Base-by-base conservation (phyloP, 2,113 vertebrate genomes). In the Sinocyclocheilus grahami region DNA sequence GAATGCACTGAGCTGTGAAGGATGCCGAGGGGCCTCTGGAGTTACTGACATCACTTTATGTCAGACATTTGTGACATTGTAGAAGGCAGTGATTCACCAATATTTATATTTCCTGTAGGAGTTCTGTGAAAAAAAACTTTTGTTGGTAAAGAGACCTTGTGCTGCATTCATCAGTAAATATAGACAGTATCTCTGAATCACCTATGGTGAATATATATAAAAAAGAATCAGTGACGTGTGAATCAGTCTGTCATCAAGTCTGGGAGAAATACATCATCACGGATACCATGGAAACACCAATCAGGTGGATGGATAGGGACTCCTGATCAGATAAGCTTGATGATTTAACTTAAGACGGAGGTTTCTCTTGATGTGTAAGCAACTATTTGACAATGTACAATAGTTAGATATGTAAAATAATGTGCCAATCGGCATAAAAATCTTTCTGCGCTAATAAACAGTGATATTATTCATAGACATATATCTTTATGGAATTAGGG, bases 261-360 rank as follows among this genome's bases (percentile, higher is more conserved):
- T 48, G 60, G 60, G 81, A 60, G 46, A 86, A 39, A 67, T 81
- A 46, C 48, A 60, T 67, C 67, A 33, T 5, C 48, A 63, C 7
- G 27, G 67, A 86, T 67, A 62, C 77, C 76, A 86, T 81, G 71
- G 77, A 42, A 82, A 88, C 80, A 88, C 27, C 72, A 78, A 63
- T 39, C 53, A 74, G 30, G 77, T 48, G 39, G n/a, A 76, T 51
- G 27, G 72, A 83, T 86, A 83, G 71, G 14, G 58, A 63, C 24
- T 71, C n/a, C 13, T 72, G 42, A 27, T 83, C 60, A 75, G 11
- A 4, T 74, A 72, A 33, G 39, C 55, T 18, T 65, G 46, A n/a
- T 81, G 55, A 39, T 42, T 18, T 82, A 39, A 46, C 27, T 5
- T 79, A 42, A 60, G 71, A 30, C 85, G 1, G 27, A 74, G 13